phyloP scores from a whole-genome alignment of 2,888 invertebrate species.

The Drosophila greeni region DNA sequence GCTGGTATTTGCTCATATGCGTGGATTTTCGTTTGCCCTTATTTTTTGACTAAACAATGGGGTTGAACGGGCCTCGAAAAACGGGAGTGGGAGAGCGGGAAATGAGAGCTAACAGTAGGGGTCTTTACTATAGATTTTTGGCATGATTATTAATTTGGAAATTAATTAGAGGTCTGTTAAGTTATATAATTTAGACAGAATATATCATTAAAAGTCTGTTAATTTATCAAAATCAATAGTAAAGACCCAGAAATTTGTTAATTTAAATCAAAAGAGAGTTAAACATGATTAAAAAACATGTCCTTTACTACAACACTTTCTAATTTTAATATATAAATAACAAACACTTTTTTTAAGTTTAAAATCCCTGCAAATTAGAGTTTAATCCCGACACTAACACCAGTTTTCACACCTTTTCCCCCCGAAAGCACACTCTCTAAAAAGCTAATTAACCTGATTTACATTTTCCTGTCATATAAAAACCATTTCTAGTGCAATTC shows the following conservation, averaged over 20 bases:
- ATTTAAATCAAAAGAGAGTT: neutral
- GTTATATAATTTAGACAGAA: neutral
- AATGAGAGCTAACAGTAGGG: neutral
- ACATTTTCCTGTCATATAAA: neutral
- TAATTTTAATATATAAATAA: neutral
- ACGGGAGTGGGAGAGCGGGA: neutral
- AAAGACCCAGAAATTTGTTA: too few species aligned
- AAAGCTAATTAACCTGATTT: neutral
- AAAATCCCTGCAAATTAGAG: neutral
- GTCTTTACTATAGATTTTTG: neutral
- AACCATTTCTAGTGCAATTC: neutral
- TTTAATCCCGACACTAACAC: neutral
- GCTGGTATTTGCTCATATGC: conserved; percentile 59
- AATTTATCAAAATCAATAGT: neutral
- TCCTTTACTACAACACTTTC: neutral
- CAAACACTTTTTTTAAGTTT: fast-evolving
- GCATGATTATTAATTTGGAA: neutral
- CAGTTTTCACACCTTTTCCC: neutral
- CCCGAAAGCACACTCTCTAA: neutral
- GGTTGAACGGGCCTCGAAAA: conserved; percentile 18
- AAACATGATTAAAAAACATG: neutral
- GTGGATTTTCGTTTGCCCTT: conserved; percentile 33
- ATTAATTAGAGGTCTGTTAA: neutral
- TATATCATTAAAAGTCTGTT: too few species aligned
- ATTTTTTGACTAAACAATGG: conserved; percentile 44